Evolutionary conservation across 2,888 invertebrate species (phyloP), one percentile per base, ranked within the genome.

Genomic region (Thera obeliscata): DNA sequence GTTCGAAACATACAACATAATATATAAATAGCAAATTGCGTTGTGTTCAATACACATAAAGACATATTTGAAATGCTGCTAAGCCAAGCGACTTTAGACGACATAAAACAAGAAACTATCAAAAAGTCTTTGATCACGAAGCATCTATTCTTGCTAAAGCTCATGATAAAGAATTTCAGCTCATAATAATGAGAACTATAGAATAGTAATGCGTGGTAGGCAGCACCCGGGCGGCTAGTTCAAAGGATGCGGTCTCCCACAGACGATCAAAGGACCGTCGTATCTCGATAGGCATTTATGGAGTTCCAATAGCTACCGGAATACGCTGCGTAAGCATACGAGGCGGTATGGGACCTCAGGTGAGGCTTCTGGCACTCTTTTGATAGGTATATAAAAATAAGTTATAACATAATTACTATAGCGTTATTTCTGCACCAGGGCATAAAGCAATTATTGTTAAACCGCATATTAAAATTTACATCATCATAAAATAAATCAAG

Each of bases 241-340:
- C 86, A 92, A 92, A 90, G 83, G 76, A 81, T 79, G 80, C 76
- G 79, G 68, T 62, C 54, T 69, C 69, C 54, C 60, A 62, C 61
- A 54, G 43, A 46, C 80, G 82, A 86, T 89, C 89, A 91, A 90
- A 88, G 90, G 74, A 80, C 85, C 86, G 88, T 81, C 86, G 83
- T 87, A 83, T 86, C 88, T 87, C 83, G 82, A 87, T 86, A 83
- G 85, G 81, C 76, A 83, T 87, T 87, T 85, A 81, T 55, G 50
- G 79, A 78, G 76, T 62, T 64, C 66, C 69, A 66, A 69, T 76
- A 67, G 90, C 91, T 91, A 89, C 91, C 82, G 91, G 77, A 80
- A 81, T 88, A 87, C 87, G 83, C 73, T 67, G 69, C 66, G 71
- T 73, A 73, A 73, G 73, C 68, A 64, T 64, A 71, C 64, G 58